Conservation (phyloP, 2,797 vertebrate species). For the Danio jaintianensis region DNA sequence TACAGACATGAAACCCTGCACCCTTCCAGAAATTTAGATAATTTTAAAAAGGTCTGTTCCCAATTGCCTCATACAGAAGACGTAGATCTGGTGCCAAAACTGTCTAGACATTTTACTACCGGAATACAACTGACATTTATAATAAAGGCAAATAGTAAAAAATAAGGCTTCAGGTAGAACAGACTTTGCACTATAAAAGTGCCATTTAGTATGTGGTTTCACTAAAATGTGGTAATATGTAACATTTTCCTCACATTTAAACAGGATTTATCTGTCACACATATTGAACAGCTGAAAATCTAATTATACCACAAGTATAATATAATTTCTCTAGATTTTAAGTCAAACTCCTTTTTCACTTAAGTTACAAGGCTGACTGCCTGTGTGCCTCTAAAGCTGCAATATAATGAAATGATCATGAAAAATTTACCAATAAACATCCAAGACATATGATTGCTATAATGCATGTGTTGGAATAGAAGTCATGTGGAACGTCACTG, state of each 20-base stretch:
- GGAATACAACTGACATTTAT: not conserved
- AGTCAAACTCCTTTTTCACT: not conserved
- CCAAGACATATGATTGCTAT: not conserved
- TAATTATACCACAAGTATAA: not conserved
- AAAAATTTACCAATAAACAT: not conserved
- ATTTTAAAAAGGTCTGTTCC: not conserved
- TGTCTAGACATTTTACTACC: not conserved
- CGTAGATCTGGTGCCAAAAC: not conserved
- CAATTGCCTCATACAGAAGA: not conserved
- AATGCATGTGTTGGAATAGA: not conserved
- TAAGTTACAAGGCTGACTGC: not conserved
- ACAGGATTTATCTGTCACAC: not conserved
- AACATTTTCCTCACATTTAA: constrained; percentile 12
- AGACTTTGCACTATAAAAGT: not conserved
- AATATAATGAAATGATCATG: not conserved
- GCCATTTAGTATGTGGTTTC: not conserved
- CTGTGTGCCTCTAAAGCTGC: not conserved
- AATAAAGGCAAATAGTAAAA: not conserved
- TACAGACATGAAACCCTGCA: not conserved
- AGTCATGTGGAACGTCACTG: not conserved
- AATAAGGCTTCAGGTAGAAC: not conserved
- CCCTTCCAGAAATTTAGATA: not conserved
- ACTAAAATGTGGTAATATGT: constrained; percentile 6
- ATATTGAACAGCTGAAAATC: not conserved
- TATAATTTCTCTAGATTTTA: not conserved